Evolutionary conservation across 2,113 vertebrate species (phyloP).

Genomic region (Nothocercus nigrocapillus): DNA sequence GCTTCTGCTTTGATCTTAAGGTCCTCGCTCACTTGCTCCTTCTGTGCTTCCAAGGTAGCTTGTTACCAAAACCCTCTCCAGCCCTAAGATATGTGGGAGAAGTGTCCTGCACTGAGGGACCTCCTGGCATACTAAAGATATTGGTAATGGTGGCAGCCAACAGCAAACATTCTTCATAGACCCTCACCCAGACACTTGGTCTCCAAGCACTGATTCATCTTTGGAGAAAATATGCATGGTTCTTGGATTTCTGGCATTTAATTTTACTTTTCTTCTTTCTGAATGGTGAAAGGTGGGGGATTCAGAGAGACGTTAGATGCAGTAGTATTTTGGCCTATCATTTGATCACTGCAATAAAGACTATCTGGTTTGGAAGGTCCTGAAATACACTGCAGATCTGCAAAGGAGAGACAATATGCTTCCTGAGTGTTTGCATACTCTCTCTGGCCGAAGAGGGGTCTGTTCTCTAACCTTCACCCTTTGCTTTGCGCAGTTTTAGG

Average conservation of each 20-base stretch:
- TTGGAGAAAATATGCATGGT: background rate
- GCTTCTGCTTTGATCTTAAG: background rate
- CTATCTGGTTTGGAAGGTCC: background rate
- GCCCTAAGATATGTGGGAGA: rapidly evolving
- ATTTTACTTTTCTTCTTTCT: rapidly evolving
- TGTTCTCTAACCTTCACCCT: background rate
- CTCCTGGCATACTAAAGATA: background rate
- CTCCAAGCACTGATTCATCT: background rate
- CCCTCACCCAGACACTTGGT: background rate
- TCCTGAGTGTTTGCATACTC: background rate
- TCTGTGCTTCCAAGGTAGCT: background rate
- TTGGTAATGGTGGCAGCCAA: background rate
- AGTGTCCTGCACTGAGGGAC: background rate
- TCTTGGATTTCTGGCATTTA: background rate
- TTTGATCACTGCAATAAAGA: background rate
- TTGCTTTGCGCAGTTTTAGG: background rate
- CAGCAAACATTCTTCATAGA: background rate
- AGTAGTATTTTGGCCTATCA: background rate
- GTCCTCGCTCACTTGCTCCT: rapidly evolving
- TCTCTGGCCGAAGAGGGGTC: background rate
- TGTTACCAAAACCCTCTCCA: background rate
- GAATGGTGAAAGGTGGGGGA: background rate
- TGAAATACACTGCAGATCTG: background rate
- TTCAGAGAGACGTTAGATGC: background rate
- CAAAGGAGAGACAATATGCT: background rate